These are phyloP conservation scores for Xenopus petersii DNA, from an alignment of 2,797 vertebrate genomes.

Conservation along the genomic window DNA sequence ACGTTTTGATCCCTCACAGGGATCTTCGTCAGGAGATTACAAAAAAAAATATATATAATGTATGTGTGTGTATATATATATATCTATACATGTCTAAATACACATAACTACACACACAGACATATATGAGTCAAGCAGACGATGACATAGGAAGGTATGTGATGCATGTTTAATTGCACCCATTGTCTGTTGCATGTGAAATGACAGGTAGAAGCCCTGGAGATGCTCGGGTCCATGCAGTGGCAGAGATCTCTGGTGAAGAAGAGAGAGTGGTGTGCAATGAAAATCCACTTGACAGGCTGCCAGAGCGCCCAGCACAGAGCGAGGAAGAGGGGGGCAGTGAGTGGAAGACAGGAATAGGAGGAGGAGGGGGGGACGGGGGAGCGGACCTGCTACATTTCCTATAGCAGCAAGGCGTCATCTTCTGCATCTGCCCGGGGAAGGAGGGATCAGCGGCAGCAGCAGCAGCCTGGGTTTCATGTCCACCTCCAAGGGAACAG, in stretches of 20 bases:
- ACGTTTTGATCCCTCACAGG: too few species aligned
- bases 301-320: constrained; percentile 67
- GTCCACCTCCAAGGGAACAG: constrained; percentile 56
- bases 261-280: constrained; percentile 62
- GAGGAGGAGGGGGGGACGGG: constrained; percentile 53
- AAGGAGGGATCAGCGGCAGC: constrained; percentile 60
- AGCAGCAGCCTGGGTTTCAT: constrained; percentile 52
- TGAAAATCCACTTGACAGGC: constrained; percentile 73
- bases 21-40: too few species aligned
- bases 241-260: constrained; percentile 7
- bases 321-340: constrained; percentile 54
- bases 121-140: too few species aligned
- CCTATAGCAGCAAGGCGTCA: constrained; percentile 73
- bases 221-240: constrained; percentile 69
- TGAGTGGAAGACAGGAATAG: constrained; percentile 53
- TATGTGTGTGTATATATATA: too few species aligned
- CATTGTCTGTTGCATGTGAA: not conserved
- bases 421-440: constrained; percentile 70
- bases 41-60: too few species aligned
- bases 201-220: not conserved
- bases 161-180: not conserved
- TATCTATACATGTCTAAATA: too few species aligned
- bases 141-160: not conserved
- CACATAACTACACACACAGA: too few species aligned
- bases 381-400: constrained; percentile 68